Base-by-base conservation (phyloP, 2,797 vertebrate species). In the Leucoraja ocellata region DNA sequence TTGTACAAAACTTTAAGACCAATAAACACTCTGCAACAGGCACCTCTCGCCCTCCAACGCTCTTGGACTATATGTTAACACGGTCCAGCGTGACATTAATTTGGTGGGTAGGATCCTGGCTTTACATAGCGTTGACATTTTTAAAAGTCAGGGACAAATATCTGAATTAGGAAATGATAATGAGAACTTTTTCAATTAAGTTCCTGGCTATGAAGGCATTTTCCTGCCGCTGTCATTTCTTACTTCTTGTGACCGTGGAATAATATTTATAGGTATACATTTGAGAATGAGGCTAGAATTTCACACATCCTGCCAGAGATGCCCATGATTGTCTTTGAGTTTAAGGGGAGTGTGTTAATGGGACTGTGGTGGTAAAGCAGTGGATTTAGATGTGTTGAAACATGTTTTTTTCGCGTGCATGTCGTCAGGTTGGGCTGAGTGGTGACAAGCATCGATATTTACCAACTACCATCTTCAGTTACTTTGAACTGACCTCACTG, bases 401-500 rank as follows among this genome's bases (percentile, higher is more conserved):
- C 7, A 18, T 25, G 23, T 28, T 13, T 91, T 16, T 65, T 76
- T 46, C 14, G 90, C 23, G 28, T n/a, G 63, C 39, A 21, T 36
- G n/a, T 25, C 23, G 0, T 77, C 11, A 25, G 16, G 21, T 65
- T 10, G 58, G n/a, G 21, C 5, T 54, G 68, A 18, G 32, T 25
- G 73, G 8, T 23, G 4, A 32, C 28, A 32, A 68, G n/a, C 18
- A 88, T 68, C 61, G 16, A 36, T 32, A 1, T 10, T n/a, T 61
- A 86, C 13, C 16, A 9, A 3, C 61, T 36, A 36, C n/a, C n/a
- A 68, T 21, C n/a, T 36, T 21, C 36, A 63, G 13, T 0, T 68
- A 68, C 63, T 88, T 78, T 94, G 93, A 94, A 74, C n/a, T 91
- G 94, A 83, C 93, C 68, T 71, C 16, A 18, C n/a, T 93, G 94